Evolutionary conservation across 2,888 invertebrate genomes (phyloP).

Genomic region (Nomada hirtipes): DNA sequence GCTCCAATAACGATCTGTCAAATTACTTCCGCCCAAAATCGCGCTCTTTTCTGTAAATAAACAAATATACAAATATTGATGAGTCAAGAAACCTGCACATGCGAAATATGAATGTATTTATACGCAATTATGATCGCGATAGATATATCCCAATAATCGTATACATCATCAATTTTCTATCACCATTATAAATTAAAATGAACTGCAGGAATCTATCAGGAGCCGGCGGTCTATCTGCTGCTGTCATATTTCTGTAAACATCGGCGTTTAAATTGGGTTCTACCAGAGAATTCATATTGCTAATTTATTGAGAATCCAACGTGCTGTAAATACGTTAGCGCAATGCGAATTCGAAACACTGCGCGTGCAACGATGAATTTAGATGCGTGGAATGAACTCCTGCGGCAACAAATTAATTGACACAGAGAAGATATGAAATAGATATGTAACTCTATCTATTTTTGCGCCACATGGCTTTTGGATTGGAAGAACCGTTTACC

Average conservation of each 20-base stretch:
- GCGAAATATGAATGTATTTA: neutral
- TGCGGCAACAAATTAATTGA: neutral
- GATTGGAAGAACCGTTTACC: neutral
- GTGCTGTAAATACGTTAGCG: slow-evolving; percentile 3
- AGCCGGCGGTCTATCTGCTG: slow-evolving; percentile 72
- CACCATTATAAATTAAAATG: slow-evolving; percentile 80
- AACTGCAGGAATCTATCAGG: slow-evolving; percentile 81
- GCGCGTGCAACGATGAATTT: neutral
- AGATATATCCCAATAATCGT: neutral
- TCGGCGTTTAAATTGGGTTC: slow-evolving; percentile 81
- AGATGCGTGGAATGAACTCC: neutral
- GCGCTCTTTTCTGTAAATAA: slow-evolving; percentile 85
- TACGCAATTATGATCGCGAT: neutral
- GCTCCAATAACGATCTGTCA: slow-evolving; percentile 87
- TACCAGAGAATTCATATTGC: slow-evolving; percentile 14
- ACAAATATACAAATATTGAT: neutral
- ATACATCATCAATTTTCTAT: slow-evolving; percentile 23
- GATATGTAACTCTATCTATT: neutral
- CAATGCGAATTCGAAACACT: neutral
- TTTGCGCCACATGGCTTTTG: neutral
- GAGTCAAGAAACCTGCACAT: neutral
- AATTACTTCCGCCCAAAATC: slow-evolving; percentile 86
- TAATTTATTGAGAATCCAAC: neutral
- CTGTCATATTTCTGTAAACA: slow-evolving; percentile 79
- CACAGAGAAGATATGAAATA: neutral